Conservation (phyloP, 2,888 invertebrate species). For the Coecobrya sp. region DNA sequence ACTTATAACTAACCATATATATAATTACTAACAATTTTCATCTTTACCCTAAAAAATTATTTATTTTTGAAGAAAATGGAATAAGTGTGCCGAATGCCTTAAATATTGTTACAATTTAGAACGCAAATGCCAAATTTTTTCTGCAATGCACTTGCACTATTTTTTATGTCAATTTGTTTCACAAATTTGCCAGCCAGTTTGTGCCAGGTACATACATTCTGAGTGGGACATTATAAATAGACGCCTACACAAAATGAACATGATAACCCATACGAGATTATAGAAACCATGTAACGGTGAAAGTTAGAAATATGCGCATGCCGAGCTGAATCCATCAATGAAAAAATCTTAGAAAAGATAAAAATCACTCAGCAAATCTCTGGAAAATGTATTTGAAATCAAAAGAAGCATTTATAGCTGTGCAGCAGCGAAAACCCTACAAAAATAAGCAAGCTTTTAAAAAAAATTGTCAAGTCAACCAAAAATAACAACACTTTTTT, state of each 20-base stretch:
- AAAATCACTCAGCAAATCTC: too few relatives aligned
- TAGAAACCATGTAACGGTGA: too few relatives aligned
- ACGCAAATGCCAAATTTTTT: background rate
- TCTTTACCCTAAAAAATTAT: background rate
- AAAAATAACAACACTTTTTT: background rate
- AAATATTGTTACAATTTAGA: background rate
- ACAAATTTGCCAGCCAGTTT: constrained; percentile 10
- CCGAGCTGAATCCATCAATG: too few relatives aligned
- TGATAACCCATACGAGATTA: too few relatives aligned
- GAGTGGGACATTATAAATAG: constrained; percentile 8
- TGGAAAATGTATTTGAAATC: too few relatives aligned
- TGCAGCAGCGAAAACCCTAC: background rate
- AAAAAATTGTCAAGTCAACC: too few relatives aligned
- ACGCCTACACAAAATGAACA: background rate
- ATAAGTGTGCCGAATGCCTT: constrained; percentile 10
- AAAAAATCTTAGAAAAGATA: too few relatives aligned
- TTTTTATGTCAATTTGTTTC: constrained; percentile 12
- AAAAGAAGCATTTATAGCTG: too few relatives aligned
- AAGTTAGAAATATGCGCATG: background rate
- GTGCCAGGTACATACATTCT: constrained; percentile 36
- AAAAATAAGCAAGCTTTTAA: background rate
- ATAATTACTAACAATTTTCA: too few relatives aligned
- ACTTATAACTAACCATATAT: constrained; percentile 4
- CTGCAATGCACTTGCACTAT: background rate
- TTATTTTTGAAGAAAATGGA: constrained; percentile 5